Base-by-base conservation (phyloP, 1,140 invertebrate genomes). In the Drosophila tani region DNA sequence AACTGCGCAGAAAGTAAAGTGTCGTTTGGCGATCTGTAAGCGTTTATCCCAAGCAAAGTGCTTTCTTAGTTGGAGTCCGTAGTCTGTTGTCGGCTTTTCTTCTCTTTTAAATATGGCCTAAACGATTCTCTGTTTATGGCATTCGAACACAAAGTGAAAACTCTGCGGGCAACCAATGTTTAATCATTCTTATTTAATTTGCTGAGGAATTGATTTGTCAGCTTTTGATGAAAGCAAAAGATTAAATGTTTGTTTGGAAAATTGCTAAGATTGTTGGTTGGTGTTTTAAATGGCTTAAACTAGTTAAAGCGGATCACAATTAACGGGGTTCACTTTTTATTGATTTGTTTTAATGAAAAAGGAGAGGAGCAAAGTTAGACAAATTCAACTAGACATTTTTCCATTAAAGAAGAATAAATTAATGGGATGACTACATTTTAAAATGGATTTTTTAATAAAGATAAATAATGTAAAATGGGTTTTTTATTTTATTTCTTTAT, bases 1-100 rank as follows among this genome's bases (percentile, higher is more conserved):
- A 86, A 79, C 75, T 70, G 60, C 82, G 65, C 58, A 62, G 74
- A 77, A 77, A 77, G 75, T 78, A 84, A 85, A 85, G 69, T 85
- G 67, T 84, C 77, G 75, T 78, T 68, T 65, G 78, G 59, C 60
- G 79, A 82, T 82, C 81, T 82, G 68, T 74, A 49, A 68, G 74
- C 67, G 60, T 78, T 82, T 82, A 77, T 78, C 8, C 19, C 63
- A 76, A 58, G 65, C 49, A 57, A 66, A 79, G 35, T 2, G 63
- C 69, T 73, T 71, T 73, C 70, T 73, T 73, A 38, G 69, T 59
- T 56, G 66, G 43, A 2, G 29, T 47, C 17, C 1, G 41, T 7
- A 15, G 56, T 15, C 7, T n/a, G 57, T 15, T 24, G 17, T 24
- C 29, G 29, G 21, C 62, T 51, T 53, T 67, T 53, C 68, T 70